Base-by-base conservation (phyloP, 1,140 invertebrate species). In the Nasonia vitripennis region DNA sequence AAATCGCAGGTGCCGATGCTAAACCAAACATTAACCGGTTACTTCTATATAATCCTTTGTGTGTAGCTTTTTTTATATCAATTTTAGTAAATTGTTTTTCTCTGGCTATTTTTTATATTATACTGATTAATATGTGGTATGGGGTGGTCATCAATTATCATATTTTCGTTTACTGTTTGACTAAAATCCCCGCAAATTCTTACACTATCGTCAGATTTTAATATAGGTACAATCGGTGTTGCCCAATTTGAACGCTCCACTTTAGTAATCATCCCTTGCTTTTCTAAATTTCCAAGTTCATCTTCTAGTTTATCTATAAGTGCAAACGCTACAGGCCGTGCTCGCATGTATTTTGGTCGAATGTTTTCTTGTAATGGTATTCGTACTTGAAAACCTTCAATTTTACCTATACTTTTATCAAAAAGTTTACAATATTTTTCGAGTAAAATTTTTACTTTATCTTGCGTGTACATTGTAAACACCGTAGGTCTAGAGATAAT, bases 331-430 rank as follows among this genome's bases (percentile, higher is more conserved):
- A 67, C 55, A 14, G 55, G 55, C n/a, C 11, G 55, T 17, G 11
- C 55, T 67, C 55, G 55, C 55, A 67, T 67, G 55, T 12, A 67
- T 67, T 67, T 67, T 17, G 55, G 9, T 67, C n/a, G 7, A 14
- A n/a, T 2, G n/a, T 67, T 67, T 67, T 67, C 55, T 67, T 67
- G 12, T 67, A 67, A 67, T 67, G 12, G 55, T 67, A 67, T 17
- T 67, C 55, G 0, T 67, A 67, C 55, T 67, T 17, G 55, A 17
- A 67, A 2, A n/a, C 2, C 3, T 67, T 67, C 55, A 17, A n/a
- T n/a, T 67, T 67, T 67, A n/a, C 55, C 55, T 67, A 14, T 67
- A n/a, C 55, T 67, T 67, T 67, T 67, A 67, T 67, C 55, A 67
- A 67, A 67, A 67, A 67, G 2, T 67, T 67, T 12, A 17, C 14